Evolutionary conservation across 2,888 invertebrate genomes (phyloP).

Genomic region (Odontocolon sp.): DNA sequence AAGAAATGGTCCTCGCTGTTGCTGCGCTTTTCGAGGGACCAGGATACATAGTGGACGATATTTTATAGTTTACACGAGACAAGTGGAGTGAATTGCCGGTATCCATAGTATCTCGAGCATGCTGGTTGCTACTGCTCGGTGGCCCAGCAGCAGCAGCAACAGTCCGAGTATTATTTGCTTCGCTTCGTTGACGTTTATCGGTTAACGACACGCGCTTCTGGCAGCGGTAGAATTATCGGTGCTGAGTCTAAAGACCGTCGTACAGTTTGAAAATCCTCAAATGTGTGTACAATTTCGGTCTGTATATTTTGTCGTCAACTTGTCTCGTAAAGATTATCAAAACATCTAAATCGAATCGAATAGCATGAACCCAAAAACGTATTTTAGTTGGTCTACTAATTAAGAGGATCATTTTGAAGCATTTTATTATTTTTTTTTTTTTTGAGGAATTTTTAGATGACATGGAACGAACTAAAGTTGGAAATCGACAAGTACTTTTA

Average conservation of each 20-base stretch:
- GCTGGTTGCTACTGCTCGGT: background rate
- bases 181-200: slow-evolving; percentile 65
- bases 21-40: background rate
- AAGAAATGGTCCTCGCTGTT: background rate
- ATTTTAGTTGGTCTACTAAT: no score
- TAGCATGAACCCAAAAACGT: no score
- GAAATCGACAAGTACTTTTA: no score
- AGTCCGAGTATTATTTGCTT: slow-evolving; percentile 51
- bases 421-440: no score
- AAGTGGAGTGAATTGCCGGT: background rate
- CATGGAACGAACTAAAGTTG: no score
- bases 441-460: no score
- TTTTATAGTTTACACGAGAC: background rate
- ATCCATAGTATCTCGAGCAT: background rate
- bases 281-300: no score
- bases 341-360: no score
- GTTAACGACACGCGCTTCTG: slow-evolving; percentile 54
- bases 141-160: slow-evolving; percentile 47
- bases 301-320: no score
- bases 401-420: no score
- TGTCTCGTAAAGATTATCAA: no score
- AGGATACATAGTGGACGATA: background rate
- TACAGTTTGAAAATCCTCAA: background rate
- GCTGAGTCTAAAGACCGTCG: background rate
- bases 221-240: slow-evolving; percentile 30